phyloP scores from a whole-genome alignment of 2,797 vertebrate genomes.

The Enteromius paludinosus region DNA sequence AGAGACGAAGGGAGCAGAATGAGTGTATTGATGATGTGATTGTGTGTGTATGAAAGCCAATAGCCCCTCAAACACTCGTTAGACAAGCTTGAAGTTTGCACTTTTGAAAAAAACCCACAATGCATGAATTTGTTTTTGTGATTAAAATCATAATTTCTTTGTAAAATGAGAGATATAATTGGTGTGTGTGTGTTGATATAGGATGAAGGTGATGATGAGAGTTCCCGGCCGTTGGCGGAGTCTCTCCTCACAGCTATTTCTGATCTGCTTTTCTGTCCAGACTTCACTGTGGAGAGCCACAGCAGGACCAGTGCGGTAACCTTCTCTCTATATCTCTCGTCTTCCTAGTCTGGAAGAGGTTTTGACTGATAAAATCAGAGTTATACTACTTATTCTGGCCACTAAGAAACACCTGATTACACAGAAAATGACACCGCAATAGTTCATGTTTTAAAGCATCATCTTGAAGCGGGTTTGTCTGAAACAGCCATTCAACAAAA shows the following conservation, averaged over 20 bases:
- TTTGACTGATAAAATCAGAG: not conserved
- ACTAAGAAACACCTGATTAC: too few species aligned
- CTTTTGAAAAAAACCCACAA: not conserved
- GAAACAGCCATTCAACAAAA: not conserved
- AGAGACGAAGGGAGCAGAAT: slow-evolving; percentile 12
- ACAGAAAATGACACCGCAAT: not conserved
- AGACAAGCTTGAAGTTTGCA: not conserved
- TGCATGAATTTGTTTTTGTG: not conserved
- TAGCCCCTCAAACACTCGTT: not conserved
- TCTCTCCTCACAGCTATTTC: slow-evolving; percentile 92
- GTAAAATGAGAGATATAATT: not conserved
- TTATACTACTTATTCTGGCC: not conserved
- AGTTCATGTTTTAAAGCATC: not conserved
- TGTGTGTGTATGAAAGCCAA: not conserved
- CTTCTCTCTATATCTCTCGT: slow-evolving; percentile 25
- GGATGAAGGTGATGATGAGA: slow-evolving; percentile 75
- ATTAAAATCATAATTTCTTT: not conserved
- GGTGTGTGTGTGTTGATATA: slow-evolving; percentile 45
- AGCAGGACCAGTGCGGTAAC: slow-evolving; percentile 87
- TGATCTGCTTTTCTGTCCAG: slow-evolving; percentile 96
- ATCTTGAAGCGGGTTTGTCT: not conserved
- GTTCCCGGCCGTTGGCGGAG: slow-evolving; percentile 90
- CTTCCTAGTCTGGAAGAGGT: not conserved
- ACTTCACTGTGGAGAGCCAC: slow-evolving; percentile 96
- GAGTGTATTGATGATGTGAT: slow-evolving; percentile 14